Base-by-base conservation (phyloP, 2,113 vertebrate genomes). In the Heterotis niloticus region DNA sequence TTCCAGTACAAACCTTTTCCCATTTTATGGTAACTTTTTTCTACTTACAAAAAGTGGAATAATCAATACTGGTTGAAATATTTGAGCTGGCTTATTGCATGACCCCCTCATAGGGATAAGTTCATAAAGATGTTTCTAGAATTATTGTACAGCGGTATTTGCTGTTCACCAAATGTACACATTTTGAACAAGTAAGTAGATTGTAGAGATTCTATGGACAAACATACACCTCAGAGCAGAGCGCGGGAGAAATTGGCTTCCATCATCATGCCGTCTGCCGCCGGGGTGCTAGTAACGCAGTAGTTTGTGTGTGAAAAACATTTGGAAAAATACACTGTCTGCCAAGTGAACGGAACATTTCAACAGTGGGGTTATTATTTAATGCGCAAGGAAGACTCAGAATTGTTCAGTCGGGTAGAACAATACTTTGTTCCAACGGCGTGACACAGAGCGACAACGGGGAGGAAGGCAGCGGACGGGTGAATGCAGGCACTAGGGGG, bases 361-460 rank as follows among this genome's bases (percentile, higher is more conserved):
- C 34, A 20, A 75, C 14, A 34, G 4, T 9, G 24, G 0, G 2
- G 23, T 75, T 44, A n/a, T 75, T 13, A 34, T 75, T 64, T 67
- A 28, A 66, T 66, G 64, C 66, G 64, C 10, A 23, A 14, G 44
- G 14, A 77, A 23, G 24, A 54, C 4, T 16, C 23, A 16, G 26
- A n/a, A 24, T 44, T 44, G 34, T 9, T 23, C 72, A 24, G 18
- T 56, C 64, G 11, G 9, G 44, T n/a, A 67, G 34, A 51, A 26
- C 17, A 68, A 74, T 59, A 44, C 76, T 66, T 14, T 67, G 34
- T 34, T 65, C 26, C n/a, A n/a, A n/a, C n/a, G n/a, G n/a, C n/a
- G n/a, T n/a, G n/a, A n/a, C n/a, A n/a, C n/a, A n/a, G 3, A 16
- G 51, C 54, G 28, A 44, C 51, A 70, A 28, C 68, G 13, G 34